Evolutionary conservation across 1,140 invertebrate species (phyloP).

Genomic region (Helicoverpa zea): DNA sequence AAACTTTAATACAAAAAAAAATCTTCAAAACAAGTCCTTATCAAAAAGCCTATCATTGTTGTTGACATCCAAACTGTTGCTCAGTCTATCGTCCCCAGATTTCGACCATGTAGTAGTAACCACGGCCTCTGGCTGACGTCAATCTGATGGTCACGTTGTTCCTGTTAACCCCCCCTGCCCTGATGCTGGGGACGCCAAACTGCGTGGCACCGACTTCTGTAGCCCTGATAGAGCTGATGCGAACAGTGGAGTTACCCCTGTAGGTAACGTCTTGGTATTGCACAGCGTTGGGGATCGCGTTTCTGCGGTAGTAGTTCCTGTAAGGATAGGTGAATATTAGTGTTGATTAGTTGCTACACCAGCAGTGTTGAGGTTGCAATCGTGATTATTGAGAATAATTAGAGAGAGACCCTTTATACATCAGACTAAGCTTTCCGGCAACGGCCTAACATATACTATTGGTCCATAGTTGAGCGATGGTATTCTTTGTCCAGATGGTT

Average conservation of each 20-base stretch:
- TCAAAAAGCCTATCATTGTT: no score
- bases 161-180: constrained; percentile 43
- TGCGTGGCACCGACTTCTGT: constrained; percentile 30
- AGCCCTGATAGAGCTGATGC: constrained; percentile 24
- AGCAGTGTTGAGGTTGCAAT: no score
- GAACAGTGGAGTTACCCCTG: neutral
- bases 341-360: no score
- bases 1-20: no score
- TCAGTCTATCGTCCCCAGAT: constrained; percentile 53
- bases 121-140: constrained; percentile 50
- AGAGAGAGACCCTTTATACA: no score
- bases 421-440: no score
- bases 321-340: neutral
- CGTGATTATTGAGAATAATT: no score
- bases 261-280: constrained; percentile 32
- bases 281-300: neutral
- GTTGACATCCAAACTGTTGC: no score
- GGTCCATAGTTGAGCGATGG: no score
- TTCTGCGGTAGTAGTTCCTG: constrained; percentile 25
- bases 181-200: neutral
- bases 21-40: no score
- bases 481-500: no score
- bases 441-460: no score
- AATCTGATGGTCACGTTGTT: constrained; percentile 51
- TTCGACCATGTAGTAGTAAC: constrained; percentile 55